Evolutionary conservation across 2,888 invertebrate genomes (phyloP).

Genomic region (Mystacides longicornis): DNA sequence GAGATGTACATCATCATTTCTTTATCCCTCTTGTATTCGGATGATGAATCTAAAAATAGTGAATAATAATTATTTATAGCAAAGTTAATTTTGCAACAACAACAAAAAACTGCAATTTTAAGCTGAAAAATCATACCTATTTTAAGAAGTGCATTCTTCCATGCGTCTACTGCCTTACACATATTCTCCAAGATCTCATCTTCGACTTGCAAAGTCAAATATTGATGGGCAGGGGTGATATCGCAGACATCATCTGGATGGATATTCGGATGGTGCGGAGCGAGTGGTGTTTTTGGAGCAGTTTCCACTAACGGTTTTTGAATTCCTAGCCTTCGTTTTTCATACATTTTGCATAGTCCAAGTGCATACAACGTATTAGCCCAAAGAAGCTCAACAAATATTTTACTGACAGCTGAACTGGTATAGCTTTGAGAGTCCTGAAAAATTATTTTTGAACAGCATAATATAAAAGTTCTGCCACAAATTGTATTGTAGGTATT

Average conservation of each 20-base stretch:
- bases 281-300: neutral
- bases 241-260: constrained; percentile 24
- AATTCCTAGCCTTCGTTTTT: constrained; percentile 10
- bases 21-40: neutral
- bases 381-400: constrained; percentile 8
- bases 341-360: constrained; percentile 8
- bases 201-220: constrained; percentile 16
- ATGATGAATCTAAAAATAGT: constrained; percentile 3
- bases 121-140: too few species aligned
- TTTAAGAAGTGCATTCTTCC: constrained; percentile 11
- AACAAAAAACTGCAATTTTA: too few species aligned
- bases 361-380: constrained; percentile 14
- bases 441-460: too few species aligned
- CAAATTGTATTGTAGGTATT: too few species aligned
- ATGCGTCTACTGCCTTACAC: constrained; percentile 16
- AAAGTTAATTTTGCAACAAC: neutral
- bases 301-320: constrained; percentile 2
- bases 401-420: neutral
- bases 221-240: constrained; percentile 19
- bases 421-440: neutral
- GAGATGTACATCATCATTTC: constrained; percentile 10
- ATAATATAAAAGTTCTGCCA: too few species aligned
- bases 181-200: constrained; percentile 8
- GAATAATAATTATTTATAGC: neutral
- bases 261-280: constrained; percentile 5